These are phyloP conservation scores for Cynodonichthys magdalenae DNA, from an alignment of 2,797 vertebrate species.

Conservation along the genomic window DNA sequence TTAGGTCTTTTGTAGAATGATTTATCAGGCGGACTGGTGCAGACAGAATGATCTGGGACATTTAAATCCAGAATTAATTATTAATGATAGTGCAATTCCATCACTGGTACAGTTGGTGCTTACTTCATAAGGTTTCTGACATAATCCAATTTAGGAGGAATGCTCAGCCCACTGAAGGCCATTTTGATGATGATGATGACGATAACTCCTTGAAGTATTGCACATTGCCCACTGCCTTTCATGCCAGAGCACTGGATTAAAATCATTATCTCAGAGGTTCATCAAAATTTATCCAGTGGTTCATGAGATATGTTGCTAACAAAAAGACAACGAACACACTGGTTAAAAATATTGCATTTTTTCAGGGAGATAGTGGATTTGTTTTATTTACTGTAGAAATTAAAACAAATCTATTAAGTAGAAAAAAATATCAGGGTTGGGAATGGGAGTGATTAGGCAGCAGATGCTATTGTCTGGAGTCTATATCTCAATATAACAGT, in stretches of 20 bases:
- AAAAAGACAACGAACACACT: no score
- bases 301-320: no score
- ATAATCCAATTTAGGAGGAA: slow-evolving; percentile 34
- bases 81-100: slow-evolving; percentile 18
- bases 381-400: no score
- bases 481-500: slow-evolving; percentile 47
- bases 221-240: no score
- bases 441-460: slow-evolving; percentile 15
- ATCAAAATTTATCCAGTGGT: no score
- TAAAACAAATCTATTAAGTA: no score
- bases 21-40: slow-evolving; percentile 2
- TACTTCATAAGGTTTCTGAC: slow-evolving; percentile 37
- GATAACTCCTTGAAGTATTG: slow-evolving; percentile 8
- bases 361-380: no score
- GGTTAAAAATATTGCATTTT: no score
- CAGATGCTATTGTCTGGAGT: slow-evolving; percentile 62
- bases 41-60: slow-evolving; percentile 16
- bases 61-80: slow-evolving; percentile 23
- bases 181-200: slow-evolving; percentile 27
- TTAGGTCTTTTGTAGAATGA: slow-evolving; percentile 3
- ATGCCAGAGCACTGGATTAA: slow-evolving; percentile 3
- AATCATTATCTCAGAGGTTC: not conserved
- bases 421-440: not conserved
- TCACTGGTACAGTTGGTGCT: slow-evolving; percentile 20
- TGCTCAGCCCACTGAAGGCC: slow-evolving; percentile 5